Conservation (phyloP, 1,140 invertebrate species). For the Phenacoccus solenopsis region DNA sequence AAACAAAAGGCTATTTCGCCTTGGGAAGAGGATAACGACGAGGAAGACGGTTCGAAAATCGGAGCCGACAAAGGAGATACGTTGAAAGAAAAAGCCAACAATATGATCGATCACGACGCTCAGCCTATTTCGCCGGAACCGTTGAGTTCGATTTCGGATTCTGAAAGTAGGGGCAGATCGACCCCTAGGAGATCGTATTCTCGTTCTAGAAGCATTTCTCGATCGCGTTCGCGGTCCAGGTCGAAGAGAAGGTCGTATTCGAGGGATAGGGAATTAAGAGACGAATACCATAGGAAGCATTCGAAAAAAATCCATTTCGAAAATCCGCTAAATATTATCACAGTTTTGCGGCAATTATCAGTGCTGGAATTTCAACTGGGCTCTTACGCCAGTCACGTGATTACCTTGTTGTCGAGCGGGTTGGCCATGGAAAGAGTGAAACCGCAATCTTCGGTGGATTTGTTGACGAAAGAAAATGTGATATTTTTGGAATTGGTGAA, state of each 20-base stretch:
- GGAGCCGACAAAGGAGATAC: not conserved
- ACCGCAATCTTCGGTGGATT: constrained; percentile 55
- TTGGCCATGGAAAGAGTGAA: constrained; percentile 57
- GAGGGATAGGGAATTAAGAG: not conserved
- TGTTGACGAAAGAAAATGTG: constrained; percentile 52
- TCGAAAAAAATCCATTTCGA: constrained; percentile 23
- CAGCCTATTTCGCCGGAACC: not conserved
- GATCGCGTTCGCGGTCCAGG: constrained; percentile 1
- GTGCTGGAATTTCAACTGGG: constrained; percentile 67
- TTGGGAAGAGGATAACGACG: constrained; percentile 25
- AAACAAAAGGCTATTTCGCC: constrained; percentile 25
- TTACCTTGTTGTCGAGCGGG: constrained; percentile 55
- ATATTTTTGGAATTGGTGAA: constrained; percentile 69
- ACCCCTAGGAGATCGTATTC: not conserved
- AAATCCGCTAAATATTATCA: constrained; percentile 39
- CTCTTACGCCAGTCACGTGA: constrained; percentile 60
- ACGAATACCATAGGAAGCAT: constrained; percentile 8
- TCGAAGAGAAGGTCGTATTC: constrained; percentile 8
- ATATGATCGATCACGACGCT: not conserved
- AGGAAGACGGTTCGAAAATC: not conserved
- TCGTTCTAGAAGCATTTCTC: not conserved
- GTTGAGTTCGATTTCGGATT: constrained; percentile 5
- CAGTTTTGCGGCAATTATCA: constrained; percentile 55
- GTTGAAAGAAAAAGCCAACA: too few species aligned
- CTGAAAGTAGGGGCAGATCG: not conserved